Conservation (phyloP, 1,140 invertebrate species). For the Meteorus sp. region DNA sequence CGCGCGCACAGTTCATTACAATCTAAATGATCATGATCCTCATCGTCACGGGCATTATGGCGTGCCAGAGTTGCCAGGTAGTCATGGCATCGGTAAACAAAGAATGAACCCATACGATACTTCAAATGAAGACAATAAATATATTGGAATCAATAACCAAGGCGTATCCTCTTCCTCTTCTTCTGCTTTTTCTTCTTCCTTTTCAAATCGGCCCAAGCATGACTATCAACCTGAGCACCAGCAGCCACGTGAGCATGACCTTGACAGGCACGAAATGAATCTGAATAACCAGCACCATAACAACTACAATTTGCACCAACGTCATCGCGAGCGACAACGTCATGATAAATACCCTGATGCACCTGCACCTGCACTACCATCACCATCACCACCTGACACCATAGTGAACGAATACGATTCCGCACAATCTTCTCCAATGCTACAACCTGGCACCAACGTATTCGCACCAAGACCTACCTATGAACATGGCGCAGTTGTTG, state of each 20-base stretch:
- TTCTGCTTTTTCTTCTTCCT: conserved; percentile 30
- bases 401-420: conserved; percentile 39
- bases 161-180: conserved; percentile 36
- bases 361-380: conserved; percentile 42
- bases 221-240: conserved; percentile 48
- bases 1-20: conserved; percentile 49
- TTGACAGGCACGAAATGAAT: conserved; percentile 19
- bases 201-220: conserved; percentile 55
- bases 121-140: conserved; percentile 18
- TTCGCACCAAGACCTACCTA: conserved; percentile 56
- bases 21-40: conserved; percentile 33
- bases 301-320: conserved; percentile 26
- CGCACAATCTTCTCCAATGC: conserved; percentile 48
- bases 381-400: conserved; percentile 25
- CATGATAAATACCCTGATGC: conserved; percentile 24
- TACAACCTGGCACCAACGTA: conserved; percentile 46
- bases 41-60: conserved; percentile 37
- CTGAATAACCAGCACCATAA: conserved; percentile 22
- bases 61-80: conserved; percentile 40
- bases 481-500: conserved; percentile 54
- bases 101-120: conserved; percentile 31
- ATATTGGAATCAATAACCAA: conserved; percentile 1
- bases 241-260: conserved; percentile 43
- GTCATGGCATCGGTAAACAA: conserved; percentile 36
- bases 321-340: conserved; percentile 29